Base-by-base conservation (phyloP, 2,888 invertebrate genomes). In the Nomada fabriciana region DNA sequence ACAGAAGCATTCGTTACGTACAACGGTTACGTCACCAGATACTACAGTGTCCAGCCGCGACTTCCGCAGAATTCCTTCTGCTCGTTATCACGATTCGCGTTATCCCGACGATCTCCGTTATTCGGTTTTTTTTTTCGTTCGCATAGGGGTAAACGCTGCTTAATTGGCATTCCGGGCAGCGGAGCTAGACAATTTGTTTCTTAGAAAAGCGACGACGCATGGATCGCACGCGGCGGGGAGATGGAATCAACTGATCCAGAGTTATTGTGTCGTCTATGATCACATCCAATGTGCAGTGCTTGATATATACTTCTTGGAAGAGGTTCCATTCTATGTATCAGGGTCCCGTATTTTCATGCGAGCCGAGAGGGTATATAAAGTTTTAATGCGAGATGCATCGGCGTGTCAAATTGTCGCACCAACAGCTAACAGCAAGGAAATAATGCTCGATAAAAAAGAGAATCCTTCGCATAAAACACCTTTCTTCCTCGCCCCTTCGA, bases 1-100 rank as follows among this genome's bases (percentile, higher is more conserved):
- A 47, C 15, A 13, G 15, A 15, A 47, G 1, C 47, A 57, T 57
- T 57, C 23, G 57, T 57, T 47, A 15, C 15, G 68, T 70, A 60
- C 57, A 64, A 52, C 73, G 61, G 18, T 55, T 73, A 50, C 60
- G 18, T 67, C 36, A 50, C 55, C 43, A 42, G 23, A 67, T 65
- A 70, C 23, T 53, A 18, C 55, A 59, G n/a, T 25, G 67, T 78
- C 61, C 59, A 52, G 52, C 61, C 67, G 67, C 67, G 52, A 65
- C 36, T 36, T 43, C 52, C 29, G 82, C 61, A 52, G 76, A 67
- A 85, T 82, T 53, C 52, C 55, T 63, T n/a, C 55, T 23, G 43
- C 2, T 9, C 42, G 2, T 25, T 75, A 25, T 67, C 60, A 29
- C 60, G 64, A 80, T 72, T 68, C 36, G 50, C 52, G 47, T 68